Conservation (phyloP, 1,140 invertebrate genomes). For the Drosophila fuyamai region DNA sequence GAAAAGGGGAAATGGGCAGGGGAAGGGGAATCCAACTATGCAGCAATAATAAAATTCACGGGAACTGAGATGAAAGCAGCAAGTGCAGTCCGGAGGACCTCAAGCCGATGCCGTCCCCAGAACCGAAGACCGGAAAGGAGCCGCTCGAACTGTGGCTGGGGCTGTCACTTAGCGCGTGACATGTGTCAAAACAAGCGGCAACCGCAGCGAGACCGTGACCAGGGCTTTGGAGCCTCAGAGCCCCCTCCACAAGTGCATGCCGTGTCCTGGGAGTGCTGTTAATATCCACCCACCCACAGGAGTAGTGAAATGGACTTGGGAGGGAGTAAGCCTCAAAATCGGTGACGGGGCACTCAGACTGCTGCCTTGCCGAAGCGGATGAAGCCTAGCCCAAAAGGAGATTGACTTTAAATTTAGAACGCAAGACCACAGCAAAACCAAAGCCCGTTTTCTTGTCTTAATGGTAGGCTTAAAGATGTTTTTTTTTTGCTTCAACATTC, state of each 20-base stretch:
- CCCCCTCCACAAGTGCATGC: constrained; percentile 32
- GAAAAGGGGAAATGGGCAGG: constrained; percentile 5
- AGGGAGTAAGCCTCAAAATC: constrained; percentile 5
- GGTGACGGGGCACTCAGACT: neutral
- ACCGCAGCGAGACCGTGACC: constrained; percentile 48
- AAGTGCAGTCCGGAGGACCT: constrained; percentile 7
- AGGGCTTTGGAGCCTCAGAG: constrained; percentile 12
- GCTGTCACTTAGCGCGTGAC: constrained; percentile 65
- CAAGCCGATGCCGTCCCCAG: constrained; percentile 4
- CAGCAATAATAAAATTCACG: constrained; percentile 78
- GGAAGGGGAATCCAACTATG: constrained; percentile 44
- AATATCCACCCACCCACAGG: constrained; percentile 24
- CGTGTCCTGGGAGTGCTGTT: constrained; percentile 34
- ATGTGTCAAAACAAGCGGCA: constrained; percentile 64
- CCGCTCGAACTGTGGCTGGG: constrained; percentile 46
- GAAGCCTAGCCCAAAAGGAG: constrained; percentile 21
- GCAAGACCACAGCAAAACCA: neutral
- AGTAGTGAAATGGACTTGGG: constrained; percentile 20
- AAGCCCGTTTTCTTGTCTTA: too few relatives aligned
- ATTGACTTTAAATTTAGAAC: constrained; percentile 31
- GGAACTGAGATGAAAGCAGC: constrained; percentile 67
- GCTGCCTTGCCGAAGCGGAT: neutral
- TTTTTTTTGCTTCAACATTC: too few relatives aligned
- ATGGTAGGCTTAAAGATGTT: too few relatives aligned
- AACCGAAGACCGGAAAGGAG: constrained; percentile 12